These are phyloP conservation scores for Chrysaora quinquecirrha DNA, from an alignment of 30 jellyfish, hydroid and myxozoan species.

Conservation along the genomic window DNA sequence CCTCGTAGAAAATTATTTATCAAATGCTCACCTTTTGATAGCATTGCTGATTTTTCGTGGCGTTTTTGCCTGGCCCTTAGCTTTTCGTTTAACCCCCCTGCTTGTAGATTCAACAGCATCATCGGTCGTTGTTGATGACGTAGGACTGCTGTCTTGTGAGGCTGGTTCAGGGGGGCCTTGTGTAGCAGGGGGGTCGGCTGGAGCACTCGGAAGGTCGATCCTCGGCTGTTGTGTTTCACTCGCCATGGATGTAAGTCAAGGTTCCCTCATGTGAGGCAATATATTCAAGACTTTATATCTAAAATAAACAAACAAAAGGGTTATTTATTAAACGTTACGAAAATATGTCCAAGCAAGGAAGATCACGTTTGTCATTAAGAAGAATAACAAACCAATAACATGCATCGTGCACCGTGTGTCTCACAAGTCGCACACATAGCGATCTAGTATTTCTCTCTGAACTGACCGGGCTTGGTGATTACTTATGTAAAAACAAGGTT, in stretches of 20 bases:
- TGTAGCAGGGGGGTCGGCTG: slow-evolving; percentile 45
- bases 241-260: slow-evolving; percentile 37
- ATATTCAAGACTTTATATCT: background rate
- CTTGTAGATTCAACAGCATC: slow-evolving; percentile 57
- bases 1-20: too few species aligned
- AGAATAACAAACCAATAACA: too few species aligned
- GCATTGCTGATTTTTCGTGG: slow-evolving; percentile 76
- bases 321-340: too few species aligned
- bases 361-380: too few species aligned
- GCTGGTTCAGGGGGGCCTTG: slow-evolving; percentile 53
- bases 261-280: background rate
- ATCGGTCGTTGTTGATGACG: slow-evolving; percentile 51
- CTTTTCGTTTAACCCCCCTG: slow-evolving; percentile 66
- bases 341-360: too few species aligned
- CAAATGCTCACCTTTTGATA: slow-evolving; percentile 65
- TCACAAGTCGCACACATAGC: too few species aligned
- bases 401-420: too few species aligned
- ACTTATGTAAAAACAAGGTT: too few species aligned
- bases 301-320: too few species aligned
- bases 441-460: too few species aligned
- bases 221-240: slow-evolving; percentile 68
- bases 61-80: slow-evolving; percentile 61
- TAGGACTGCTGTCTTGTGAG: slow-evolving; percentile 45
- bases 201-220: slow-evolving; percentile 26
- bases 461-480: too few species aligned